These are phyloP conservation scores for Lycia hirtaria DNA, from an alignment of 2,888 invertebrate species.

Conservation along the genomic window DNA sequence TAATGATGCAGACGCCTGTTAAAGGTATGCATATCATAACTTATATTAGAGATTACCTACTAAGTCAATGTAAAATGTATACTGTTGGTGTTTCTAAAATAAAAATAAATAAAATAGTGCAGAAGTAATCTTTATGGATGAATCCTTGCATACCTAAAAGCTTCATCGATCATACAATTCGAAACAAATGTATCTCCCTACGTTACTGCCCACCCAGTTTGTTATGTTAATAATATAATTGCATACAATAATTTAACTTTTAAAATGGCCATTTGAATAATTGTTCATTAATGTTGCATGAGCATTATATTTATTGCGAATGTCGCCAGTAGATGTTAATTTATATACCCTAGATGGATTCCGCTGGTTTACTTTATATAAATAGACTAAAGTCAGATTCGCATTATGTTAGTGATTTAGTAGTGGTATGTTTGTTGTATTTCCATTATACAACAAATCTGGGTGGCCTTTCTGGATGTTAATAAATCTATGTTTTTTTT, in stretches of 20 bases:
- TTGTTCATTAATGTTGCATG: slow-evolving; percentile 57
- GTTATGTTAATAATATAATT: slow-evolving; percentile 53
- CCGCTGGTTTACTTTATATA: slow-evolving; percentile 8
- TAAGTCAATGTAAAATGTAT: too few relatives aligned
- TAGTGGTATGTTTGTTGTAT: too few relatives aligned
- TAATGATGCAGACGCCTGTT: too few relatives aligned
- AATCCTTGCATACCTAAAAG: slow-evolving; percentile 6
- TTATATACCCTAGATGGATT: slow-evolving; percentile 30
- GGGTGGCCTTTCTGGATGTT: too few relatives aligned
- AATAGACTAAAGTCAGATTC: not conserved
- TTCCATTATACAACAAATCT: too few relatives aligned
- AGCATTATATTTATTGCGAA: slow-evolving; percentile 50
- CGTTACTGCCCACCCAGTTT: slow-evolving; percentile 47
- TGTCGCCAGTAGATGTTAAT: slow-evolving; percentile 48
- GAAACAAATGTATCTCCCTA: slow-evolving; percentile 43
- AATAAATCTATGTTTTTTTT: too few relatives aligned
- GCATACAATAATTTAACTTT: slow-evolving; percentile 48
- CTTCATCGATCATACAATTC: slow-evolving; percentile 33
- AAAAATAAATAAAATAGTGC: too few relatives aligned
- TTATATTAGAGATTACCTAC: too few relatives aligned
- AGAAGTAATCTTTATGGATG: not conserved
- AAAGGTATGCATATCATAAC: too few relatives aligned
- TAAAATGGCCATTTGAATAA: slow-evolving; percentile 52
- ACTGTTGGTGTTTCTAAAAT: too few relatives aligned
- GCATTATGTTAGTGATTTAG: too few relatives aligned